These are phyloP conservation scores for Sphenopsis melanotis DNA, from an alignment of 2,797 vertebrate species.

Conservation along the genomic window DNA sequence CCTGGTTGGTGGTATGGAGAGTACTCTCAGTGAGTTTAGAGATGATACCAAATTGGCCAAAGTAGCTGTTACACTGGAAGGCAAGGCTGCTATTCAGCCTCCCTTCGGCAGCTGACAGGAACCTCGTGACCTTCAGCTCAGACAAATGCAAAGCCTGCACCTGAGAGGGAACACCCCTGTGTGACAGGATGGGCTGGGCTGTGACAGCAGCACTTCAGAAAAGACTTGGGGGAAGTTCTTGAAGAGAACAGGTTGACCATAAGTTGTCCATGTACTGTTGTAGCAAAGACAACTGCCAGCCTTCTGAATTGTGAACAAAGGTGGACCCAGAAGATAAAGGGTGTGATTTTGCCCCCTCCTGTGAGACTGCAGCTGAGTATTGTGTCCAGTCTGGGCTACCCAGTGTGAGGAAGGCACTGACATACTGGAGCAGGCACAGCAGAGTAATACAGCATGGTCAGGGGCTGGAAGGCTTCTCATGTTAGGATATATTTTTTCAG, in stretches of 20 bases:
- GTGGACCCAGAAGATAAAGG: not conserved
- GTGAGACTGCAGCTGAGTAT: not conserved
- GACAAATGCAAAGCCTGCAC: not conserved
- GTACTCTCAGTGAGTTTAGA: not conserved
- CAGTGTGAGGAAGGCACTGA: not conserved
- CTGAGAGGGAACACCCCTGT: not conserved
- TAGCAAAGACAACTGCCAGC: not conserved
- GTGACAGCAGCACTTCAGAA: not conserved
- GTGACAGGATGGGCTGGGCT: not conserved
- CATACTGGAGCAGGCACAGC: not conserved
- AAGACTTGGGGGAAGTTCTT: fast-evolving
- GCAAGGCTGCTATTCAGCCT: not conserved
- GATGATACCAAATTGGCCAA: not conserved
- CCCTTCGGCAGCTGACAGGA: not conserved
- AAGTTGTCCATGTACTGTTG: not conserved
- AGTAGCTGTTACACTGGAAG: not conserved
- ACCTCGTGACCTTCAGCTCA: not conserved
- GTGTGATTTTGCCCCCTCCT: not conserved
- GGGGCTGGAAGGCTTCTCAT: not conserved
- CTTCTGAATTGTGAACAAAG: not conserved
- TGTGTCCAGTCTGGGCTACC: not conserved
- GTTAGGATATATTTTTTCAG: not conserved
- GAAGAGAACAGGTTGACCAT: fast-evolving
- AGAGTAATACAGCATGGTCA: not conserved
- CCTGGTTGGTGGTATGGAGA: not conserved